phyloP scores from a whole-genome alignment of 2,888 invertebrate genomes.

The Stenodema calcarata region DNA sequence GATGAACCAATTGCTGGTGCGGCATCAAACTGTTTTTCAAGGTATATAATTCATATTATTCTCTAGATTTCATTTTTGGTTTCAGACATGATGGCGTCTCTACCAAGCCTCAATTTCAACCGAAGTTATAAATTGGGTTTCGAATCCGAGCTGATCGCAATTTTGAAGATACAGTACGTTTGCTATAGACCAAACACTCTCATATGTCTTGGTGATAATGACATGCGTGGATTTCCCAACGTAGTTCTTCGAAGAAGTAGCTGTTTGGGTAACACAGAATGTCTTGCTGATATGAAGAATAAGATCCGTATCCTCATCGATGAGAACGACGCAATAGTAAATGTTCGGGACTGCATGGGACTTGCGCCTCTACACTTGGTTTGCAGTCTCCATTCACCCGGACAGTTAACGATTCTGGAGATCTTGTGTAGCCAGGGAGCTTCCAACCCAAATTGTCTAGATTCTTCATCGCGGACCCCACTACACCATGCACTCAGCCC shows the following conservation, averaged over 20 bases:
- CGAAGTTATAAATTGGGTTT: neutral
- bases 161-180: neutral
- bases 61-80: neutral
- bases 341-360: neutral
- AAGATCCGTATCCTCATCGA: neutral
- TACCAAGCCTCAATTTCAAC: neutral
- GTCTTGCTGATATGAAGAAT: neutral
- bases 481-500: neutral
- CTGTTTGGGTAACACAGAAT: neutral
- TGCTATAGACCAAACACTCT: neutral
- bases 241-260: neutral
- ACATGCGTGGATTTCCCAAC: neutral
- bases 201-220: neutral
- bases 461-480: neutral
- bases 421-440: neutral
- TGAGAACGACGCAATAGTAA: neutral
- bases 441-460: neutral
- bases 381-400: slow-evolving; percentile 20
- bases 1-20: too few relatives aligned
- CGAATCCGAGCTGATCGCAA: neutral
- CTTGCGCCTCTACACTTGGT: slow-evolving; percentile 5
- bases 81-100: neutral
- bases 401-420: neutral
- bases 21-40: too few relatives aligned
- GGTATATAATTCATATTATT: too few relatives aligned